These are phyloP conservation scores for Pinctada fucata DNA, from an alignment of 2,888 invertebrate species.

Conservation along the genomic window DNA sequence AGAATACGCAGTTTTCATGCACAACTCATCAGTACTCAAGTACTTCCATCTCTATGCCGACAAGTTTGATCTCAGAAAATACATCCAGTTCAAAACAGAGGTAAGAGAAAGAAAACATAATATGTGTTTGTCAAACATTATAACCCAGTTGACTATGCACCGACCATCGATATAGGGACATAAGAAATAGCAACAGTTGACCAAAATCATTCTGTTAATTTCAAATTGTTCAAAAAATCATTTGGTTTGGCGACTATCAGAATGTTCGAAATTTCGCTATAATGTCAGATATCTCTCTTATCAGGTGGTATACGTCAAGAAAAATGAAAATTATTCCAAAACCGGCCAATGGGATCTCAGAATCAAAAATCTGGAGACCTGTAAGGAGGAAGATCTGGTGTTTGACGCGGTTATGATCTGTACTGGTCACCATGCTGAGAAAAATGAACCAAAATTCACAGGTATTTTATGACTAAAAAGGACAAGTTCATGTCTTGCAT, in stretches of 20 bases:
- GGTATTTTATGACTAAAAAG: conserved; percentile 22
- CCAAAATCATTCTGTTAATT: too few species aligned
- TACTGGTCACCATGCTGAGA: conserved; percentile 69
- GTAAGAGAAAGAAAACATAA: too few species aligned
- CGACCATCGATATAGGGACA: too few species aligned
- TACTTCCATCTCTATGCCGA: conserved; percentile 73
- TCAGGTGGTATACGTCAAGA: conserved; percentile 48
- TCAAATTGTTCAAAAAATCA: too few species aligned
- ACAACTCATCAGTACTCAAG: conserved; percentile 69
- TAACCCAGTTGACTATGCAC: too few species aligned
- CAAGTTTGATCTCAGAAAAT: conserved; percentile 62
- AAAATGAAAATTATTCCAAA: conserved; percentile 58
- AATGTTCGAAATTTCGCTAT: too few species aligned
- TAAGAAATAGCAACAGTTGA: too few species aligned
- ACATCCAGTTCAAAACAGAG: conserved; percentile 68
- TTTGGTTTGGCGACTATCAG: too few species aligned
- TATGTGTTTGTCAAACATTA: too few species aligned
- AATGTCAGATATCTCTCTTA: too few species aligned
- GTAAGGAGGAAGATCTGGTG: conserved; percentile 45
- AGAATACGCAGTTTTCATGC: conserved; percentile 75
- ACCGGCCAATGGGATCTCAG: conserved; percentile 72
- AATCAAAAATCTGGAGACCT: conserved; percentile 62
- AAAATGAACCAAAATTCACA: conserved; percentile 57
- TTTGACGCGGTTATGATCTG: conserved; percentile 73
- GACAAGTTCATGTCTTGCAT: too few species aligned